Base-by-base conservation (phyloP, 2,888 invertebrate genomes). In the Scaptomyza flava region DNA sequence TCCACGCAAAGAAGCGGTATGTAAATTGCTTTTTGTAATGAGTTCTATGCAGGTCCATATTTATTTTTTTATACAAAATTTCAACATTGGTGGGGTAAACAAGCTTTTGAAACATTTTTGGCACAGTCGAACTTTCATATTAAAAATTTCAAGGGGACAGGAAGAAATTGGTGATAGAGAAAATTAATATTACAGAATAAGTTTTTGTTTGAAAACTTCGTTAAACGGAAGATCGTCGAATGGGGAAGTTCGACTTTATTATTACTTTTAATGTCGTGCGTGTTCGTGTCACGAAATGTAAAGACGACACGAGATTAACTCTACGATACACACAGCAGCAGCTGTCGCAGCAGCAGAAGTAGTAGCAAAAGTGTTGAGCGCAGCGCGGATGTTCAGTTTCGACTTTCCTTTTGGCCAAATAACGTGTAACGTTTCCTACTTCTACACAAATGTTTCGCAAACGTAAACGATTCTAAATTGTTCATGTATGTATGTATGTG, bases 391-490 rank as follows among this genome's bases (percentile, higher is more conserved):
- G 65, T 77, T 75, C 74, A 76, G 76, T 76, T 74, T 78, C 65
- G 65, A 78, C 74, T 76, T 76, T 76, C 74, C 76, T 73, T 78
- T 78, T 78, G 77, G 74, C 76, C 76, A 76, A 76, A 76, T 69
- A 76, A 78, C 76, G 76, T 76, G 74, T 74, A 74, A 73, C 78
- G 74, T 65, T 78, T 76, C 57, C 67, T 65, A 23, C 41, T 47
- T 66, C 58, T 48, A 42, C 47, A 54, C 59, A 77, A 75, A 74
- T 71, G 64, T 78, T 64, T 64, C 66, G 63, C 64, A 67, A 67
- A 78, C 61, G 54, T 56, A 77, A 69, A 69, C 57, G 60, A 8
- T 48, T 43, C 31, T 59, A 59, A 72, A 67, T 77, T 68, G 52
- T 72, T 50, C 43, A 71, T 42, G 48, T 52, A 56, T 46, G 50